phyloP scores from a whole-genome alignment of 2,113 vertebrate species.

The Bos javanicus region DNA sequence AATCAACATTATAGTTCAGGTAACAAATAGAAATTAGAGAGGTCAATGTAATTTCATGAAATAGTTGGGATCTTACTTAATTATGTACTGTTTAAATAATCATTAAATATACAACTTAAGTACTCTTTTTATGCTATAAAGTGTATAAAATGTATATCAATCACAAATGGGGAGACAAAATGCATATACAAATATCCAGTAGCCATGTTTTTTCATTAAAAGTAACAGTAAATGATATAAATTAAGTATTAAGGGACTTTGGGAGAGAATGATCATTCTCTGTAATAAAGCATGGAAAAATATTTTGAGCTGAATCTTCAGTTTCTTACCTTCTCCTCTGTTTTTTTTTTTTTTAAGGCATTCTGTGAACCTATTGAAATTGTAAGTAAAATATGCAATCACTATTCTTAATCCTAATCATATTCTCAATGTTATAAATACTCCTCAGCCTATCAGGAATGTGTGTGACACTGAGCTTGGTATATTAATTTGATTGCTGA shows the following conservation, averaged over 20 bases:
- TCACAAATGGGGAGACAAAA: not conserved
- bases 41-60: not conserved
- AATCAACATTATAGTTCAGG: not conserved
- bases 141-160: not conserved
- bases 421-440: not conserved
- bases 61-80: not conserved
- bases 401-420: not conserved
- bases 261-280: not conserved
- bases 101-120: not conserved
- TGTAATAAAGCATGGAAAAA: not conserved
- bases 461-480: not conserved
- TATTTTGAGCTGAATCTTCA: not conserved
- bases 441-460: not conserved
- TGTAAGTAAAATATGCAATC: not conserved
- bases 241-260: not conserved
- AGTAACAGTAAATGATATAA: not conserved
- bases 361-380: not conserved
- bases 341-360: not conserved
- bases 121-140: not conserved
- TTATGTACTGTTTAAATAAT: not conserved
- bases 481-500: not conserved
- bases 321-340: not conserved
- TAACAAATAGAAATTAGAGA: not conserved
- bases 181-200: not conserved
- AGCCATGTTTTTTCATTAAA: not conserved